These are phyloP conservation scores for Atethmia centrago DNA, from an alignment of 2,888 invertebrate genomes.

Conservation along the genomic window DNA sequence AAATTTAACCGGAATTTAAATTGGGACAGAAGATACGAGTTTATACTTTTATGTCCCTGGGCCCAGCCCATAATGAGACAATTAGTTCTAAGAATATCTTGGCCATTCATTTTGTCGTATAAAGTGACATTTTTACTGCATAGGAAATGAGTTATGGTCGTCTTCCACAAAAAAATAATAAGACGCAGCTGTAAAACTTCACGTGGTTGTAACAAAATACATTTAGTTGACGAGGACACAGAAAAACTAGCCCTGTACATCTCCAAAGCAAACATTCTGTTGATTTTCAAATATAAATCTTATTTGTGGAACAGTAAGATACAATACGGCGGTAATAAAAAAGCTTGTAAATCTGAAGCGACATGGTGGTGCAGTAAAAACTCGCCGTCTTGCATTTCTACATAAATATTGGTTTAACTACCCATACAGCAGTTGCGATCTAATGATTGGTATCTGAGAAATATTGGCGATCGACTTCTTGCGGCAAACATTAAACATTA, in stretches of 20 bases:
- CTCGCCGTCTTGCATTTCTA: conserved; percentile 81
- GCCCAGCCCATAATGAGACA: conserved; percentile 54
- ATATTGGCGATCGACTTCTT: conserved; percentile 64
- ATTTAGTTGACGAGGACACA: conserved; percentile 70
- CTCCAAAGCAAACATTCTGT: conserved; percentile 49
- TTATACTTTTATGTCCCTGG: conserved; percentile 22
- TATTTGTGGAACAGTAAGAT: conserved; percentile 58
- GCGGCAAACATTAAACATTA: conserved; percentile 49
- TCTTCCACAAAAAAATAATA: conserved; percentile 71
- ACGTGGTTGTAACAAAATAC: conserved; percentile 78
- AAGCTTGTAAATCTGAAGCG: conserved; percentile 70
- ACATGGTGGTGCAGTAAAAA: conserved; percentile 76
- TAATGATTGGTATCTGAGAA: conserved; percentile 69
- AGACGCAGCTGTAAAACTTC: conserved; percentile 77
- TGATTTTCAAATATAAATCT: conserved; percentile 60
- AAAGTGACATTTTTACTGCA: conserved; percentile 77
- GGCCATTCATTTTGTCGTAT: conserved; percentile 71
- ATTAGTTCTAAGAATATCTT: conserved; percentile 68
- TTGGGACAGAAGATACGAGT: conserved; percentile 6
- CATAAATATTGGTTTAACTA: conserved; percentile 81
- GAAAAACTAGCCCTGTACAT: conserved; percentile 74
- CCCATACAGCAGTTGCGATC: conserved; percentile 68
- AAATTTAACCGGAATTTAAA: conserved; percentile 27
- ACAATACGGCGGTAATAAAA: conserved; percentile 44
- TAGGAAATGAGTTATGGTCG: conserved; percentile 75